Evolutionary conservation across 2,888 invertebrate species (phyloP).

Genomic region (Eilema depressum): DNA sequence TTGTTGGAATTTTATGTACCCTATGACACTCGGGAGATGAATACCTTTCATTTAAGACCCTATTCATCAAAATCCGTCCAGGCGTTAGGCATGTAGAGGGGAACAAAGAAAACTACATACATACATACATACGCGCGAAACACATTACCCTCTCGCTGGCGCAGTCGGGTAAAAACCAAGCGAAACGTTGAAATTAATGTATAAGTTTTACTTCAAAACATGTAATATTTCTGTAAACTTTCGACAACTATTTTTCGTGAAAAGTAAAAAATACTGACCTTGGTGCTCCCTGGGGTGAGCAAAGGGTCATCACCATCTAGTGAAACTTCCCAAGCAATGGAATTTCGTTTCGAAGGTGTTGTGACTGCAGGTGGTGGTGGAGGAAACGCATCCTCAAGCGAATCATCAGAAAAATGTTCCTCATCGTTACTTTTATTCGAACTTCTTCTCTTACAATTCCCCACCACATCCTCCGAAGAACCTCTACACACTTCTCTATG

Average conservation of each 20-base stretch:
- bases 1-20: too few relatives aligned
- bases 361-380: conserved; percentile 87
- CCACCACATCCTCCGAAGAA: conserved; percentile 82
- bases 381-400: conserved; percentile 91
- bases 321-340: conserved; percentile 96
- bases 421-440: conserved; percentile 77
- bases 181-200: too few relatives aligned
- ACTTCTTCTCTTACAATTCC: conserved; percentile 71
- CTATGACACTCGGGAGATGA: too few relatives aligned
- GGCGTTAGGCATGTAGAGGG: too few relatives aligned
- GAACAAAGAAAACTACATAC: too few relatives aligned
- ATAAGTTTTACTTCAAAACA: too few relatives aligned
- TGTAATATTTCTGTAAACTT: too few relatives aligned
- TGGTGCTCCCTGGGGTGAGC: conserved; percentile 90
- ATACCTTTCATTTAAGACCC: too few relatives aligned
- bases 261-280: conserved; percentile 70
- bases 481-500: conserved; percentile 93
- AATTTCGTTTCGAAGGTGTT: conserved; percentile 91
- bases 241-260: background rate
- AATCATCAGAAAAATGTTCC: conserved; percentile 93
- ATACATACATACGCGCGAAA: too few relatives aligned
- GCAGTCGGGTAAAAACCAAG: too few relatives aligned
- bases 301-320: conserved; percentile 90
- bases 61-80: too few relatives aligned
- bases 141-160: too few relatives aligned